Evolutionary conservation across 2,797 vertebrate species (phyloP), one percentile per base, ranked within the genome.

Genomic region (Echeneis naucrates): DNA sequence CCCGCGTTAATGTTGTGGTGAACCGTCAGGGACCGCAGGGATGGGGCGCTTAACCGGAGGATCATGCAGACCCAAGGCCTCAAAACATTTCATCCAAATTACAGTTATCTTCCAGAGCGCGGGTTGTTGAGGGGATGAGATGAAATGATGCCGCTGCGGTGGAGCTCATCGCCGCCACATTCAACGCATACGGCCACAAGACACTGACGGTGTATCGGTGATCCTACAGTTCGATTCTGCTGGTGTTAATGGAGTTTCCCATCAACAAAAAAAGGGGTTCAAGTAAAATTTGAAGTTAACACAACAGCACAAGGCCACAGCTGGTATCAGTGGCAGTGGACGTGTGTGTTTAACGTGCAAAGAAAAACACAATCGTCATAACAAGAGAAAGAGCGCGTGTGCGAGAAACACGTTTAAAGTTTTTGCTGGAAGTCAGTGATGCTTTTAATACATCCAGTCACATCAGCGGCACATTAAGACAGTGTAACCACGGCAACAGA

Each of bases 401-500:
- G 35, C 75, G 47, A 65, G 19, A 44, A 64, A 75, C 57, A 38
- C 63, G 58, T 66, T 64, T n/a, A 74, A 84, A 82, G 77, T 81
- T 91, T 59, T 76, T 37, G 70, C 75, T 33, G 45, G 77, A 68
- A 84, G 87, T 82, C 84, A 67, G 78, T 40, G 45, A 74, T 74
- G 84, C 80, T 89, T 80, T 88, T 84, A 87, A 90, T 78, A 81
- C 64, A 58, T 78, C 85, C 73, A 82, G 84, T 88, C 81, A 89
- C 88, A 90, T 88, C 88, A 86, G 70, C 78, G 84, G 87, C 81
- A 84, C 88, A 90, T 91, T 92, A 91, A 88, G 83, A 84, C 68
- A 38, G 74, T 27, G 90, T 93, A 88, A 89, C 92, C 92, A 93
- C 75, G 83, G 90, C 90, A 93, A 92, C 90, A 85, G 87, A 88